Evolutionary conservation across 2,888 invertebrate genomes (phyloP), one percentile per base, ranked within the genome.

Genomic region (Amiota mariae): DNA sequence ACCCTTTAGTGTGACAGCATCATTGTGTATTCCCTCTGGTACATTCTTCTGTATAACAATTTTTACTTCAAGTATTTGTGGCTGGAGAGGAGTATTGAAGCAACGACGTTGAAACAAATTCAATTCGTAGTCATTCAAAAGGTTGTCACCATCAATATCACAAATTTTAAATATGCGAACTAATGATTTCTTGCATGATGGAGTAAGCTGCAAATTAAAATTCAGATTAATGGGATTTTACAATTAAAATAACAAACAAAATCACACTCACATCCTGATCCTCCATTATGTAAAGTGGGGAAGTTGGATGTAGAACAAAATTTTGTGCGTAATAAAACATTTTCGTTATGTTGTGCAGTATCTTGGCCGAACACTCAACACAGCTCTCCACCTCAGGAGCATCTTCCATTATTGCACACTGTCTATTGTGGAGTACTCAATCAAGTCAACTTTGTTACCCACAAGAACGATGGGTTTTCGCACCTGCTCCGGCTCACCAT

Each of bases 241-340:
- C n/a, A n/a, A n/a, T n/a, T n/a, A 54, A 36, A 54, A n/a, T 15
- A 2, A 24, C 24, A 24, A 3, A 3, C 2, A 1, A 13, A 10
- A 48, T 48, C 48, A 0, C 51, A 91, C 92, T 91, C 91, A 98
- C 98, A 92, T 98, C 98, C 91, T 97, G 97, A 83, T 97, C 96
- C 86, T 98, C 98, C 87, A 98, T 95, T 86, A 95, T 94, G 90
- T 98, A 99, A 73, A 99, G 93, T 24, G 99, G 99, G 61, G 96
- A 94, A 64, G 98, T 98, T 13, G 99, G 99, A 91, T 99, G 99
- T 72, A 99, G 91, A 48, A 99, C 99, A 74, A 99, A 98, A 90
- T 99, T 99, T 92, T 99, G 99, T 86, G 99, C 99, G 91, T 99
- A 99, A 90, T 98, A 99, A 91, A 99, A 99, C 94, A 99, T 96